Evolutionary conservation across 2,888 invertebrate species (phyloP).

Genomic region (Polymixis lichenea): DNA sequence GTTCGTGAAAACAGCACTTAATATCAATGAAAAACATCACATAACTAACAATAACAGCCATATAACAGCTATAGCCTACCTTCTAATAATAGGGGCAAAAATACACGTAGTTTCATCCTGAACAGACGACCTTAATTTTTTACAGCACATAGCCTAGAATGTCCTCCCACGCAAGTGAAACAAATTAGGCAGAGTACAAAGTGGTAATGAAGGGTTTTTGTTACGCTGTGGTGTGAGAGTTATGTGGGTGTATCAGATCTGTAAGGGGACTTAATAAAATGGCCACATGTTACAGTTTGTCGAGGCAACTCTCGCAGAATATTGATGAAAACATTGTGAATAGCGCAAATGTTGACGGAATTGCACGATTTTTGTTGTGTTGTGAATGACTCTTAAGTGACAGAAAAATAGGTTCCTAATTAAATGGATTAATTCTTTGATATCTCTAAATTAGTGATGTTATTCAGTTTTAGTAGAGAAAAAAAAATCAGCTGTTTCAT

Average conservation of each 20-base stretch:
- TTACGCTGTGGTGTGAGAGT: conserved; percentile 32
- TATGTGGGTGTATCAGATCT: conserved; percentile 21
- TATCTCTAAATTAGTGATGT: too few relatives aligned
- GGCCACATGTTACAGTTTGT: conserved; percentile 64
- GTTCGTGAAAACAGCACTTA: too few relatives aligned
- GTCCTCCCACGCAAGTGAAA: neutral
- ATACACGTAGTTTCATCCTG: neutral
- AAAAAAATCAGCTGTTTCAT: too few relatives aligned
- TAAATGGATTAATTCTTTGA: too few relatives aligned
- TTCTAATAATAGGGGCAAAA: conserved; percentile 11
- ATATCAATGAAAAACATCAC: conserved; percentile 24
- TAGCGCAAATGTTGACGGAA: conserved; percentile 15
- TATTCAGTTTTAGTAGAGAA: too few relatives aligned
- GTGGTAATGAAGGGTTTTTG: neutral
- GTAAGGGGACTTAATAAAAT: conserved; percentile 62
- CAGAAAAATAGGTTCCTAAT: too few relatives aligned
- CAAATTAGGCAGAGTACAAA: conserved; percentile 17
- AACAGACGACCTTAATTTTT: conserved; percentile 3
- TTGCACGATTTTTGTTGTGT: conserved; percentile 12
- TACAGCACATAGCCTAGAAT: conserved; percentile 28
- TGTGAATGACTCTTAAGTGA: neutral
- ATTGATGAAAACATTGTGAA: conserved; percentile 65
- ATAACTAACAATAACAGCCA: conserved; percentile 26
- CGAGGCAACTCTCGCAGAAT: conserved; percentile 60
- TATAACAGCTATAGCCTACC: neutral